A percentile compares a stretch with the other conserved stretches of the same genome.
Conservation (phyloP, 2,113 vertebrate genomes). For the Marcusenius ussheri region DNA sequence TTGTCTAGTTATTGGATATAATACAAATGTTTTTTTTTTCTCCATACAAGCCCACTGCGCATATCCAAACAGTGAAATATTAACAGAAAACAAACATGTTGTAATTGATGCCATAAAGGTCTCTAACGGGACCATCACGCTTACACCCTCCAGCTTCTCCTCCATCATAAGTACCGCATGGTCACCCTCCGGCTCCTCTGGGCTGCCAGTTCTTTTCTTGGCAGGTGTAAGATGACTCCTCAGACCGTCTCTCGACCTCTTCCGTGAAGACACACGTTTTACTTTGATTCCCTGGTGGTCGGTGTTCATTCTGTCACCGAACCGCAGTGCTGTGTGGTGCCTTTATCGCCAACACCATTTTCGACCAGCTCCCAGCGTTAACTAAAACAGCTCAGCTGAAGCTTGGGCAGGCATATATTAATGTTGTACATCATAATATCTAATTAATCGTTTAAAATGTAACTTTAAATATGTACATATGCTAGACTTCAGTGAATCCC, state of each 20-base stretch:
- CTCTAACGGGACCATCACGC: not conserved
- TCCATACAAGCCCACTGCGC: not conserved
- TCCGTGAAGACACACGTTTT: constrained; percentile 47
- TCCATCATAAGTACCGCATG: not conserved
- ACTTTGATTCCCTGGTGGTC: constrained; percentile 36
- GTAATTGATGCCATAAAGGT: not conserved
- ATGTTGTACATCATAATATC: not conserved
- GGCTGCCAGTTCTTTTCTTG: constrained; percentile 25
- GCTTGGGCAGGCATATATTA: not conserved
- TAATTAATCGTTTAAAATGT: not conserved
- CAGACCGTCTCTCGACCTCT: constrained; percentile 43
- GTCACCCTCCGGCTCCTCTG: not conserved
- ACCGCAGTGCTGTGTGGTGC: not conserved
- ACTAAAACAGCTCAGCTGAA: not conserved
- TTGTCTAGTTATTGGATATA: not conserved
- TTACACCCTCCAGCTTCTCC: constrained; percentile 27
- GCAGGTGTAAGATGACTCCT: constrained; percentile 42
- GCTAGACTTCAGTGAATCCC: not conserved
- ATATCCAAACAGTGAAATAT: not conserved
- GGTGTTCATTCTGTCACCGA: constrained; percentile 34
- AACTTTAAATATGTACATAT: not conserved
- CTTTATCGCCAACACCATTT: not conserved
- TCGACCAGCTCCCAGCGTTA: not conserved
- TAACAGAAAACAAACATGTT: not conserved
- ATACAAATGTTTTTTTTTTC: not conserved